These are phyloP conservation scores for Centruroides sculpturatus DNA, from an alignment of 1,140 invertebrate genomes.

Conservation along the genomic window DNA sequence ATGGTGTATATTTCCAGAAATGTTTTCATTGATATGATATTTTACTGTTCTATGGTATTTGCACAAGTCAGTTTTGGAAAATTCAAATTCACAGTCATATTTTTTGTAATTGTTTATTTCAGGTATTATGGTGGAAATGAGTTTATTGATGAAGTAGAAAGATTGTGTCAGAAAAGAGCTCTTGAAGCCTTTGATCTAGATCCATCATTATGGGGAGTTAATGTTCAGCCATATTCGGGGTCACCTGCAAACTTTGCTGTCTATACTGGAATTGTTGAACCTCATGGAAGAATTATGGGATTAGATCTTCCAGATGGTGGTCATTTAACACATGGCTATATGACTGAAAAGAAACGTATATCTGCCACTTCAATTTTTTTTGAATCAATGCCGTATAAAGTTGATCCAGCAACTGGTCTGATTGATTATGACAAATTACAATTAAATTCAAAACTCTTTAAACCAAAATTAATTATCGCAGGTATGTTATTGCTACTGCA, in stretches of 20 bases:
- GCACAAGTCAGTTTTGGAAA: not conserved
- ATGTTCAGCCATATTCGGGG: slow-evolving; percentile 94
- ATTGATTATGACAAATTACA: slow-evolving; percentile 88
- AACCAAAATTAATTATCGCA: slow-evolving; percentile 86
- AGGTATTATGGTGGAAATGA: slow-evolving; percentile 92
- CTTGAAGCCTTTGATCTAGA: slow-evolving; percentile 70
- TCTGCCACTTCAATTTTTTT: slow-evolving; percentile 97
- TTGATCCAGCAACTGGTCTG: slow-evolving; percentile 63
- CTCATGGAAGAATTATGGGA: slow-evolving; percentile 93
- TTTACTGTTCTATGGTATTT: slow-evolving; percentile 1
- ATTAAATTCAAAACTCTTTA: slow-evolving; percentile 68
- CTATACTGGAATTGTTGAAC: slow-evolving; percentile 69
- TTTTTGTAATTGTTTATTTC: slow-evolving; percentile 30
- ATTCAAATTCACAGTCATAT: not conserved
- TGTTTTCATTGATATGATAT: not conserved
- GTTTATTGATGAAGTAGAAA: slow-evolving; percentile 86
- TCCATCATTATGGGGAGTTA: slow-evolving; percentile 85
- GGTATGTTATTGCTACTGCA: slow-evolving; percentile 26
- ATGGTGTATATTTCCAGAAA: not conserved
- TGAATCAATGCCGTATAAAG: slow-evolving; percentile 96
- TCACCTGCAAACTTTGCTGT: slow-evolving; percentile 97
- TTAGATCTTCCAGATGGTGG: slow-evolving; percentile 92
- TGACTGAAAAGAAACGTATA: slow-evolving; percentile 78
- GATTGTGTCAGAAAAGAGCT: slow-evolving; percentile 70
- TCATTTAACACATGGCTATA: slow-evolving; percentile 89